A percentile compares a stretch with the other conserved stretches of the same genome.
These are phyloP conservation scores for Leucoptera coffeella DNA, from an alignment of 2,888 invertebrate genomes.

Conservation along the genomic window DNA sequence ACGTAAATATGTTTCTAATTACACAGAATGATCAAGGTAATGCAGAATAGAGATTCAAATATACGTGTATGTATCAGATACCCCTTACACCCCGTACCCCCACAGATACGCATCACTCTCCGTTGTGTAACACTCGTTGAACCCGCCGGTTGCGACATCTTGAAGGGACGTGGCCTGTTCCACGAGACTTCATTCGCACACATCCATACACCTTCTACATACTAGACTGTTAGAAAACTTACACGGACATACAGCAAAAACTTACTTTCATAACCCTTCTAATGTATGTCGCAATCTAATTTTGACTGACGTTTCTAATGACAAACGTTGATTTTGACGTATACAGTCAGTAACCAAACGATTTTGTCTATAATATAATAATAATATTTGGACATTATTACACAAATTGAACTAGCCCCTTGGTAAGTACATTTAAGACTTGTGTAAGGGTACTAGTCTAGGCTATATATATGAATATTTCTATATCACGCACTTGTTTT, in stretches of 20 bases:
- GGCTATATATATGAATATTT: too few species aligned
- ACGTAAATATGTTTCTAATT: too few species aligned
- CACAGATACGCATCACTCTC: conserved; percentile 76
- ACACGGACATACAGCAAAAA: conserved; percentile 99
- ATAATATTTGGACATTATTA: too few species aligned
- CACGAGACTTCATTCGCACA: conserved; percentile 85
- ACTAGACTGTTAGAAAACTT: conserved; percentile 98
- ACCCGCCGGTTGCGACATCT: conserved; percentile 84
- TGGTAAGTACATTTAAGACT: too few species aligned
- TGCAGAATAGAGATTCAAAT: too few species aligned
- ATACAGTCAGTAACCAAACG: not conserved
- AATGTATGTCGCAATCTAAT: conserved; percentile 66
- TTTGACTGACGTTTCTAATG: conserved; percentile 87
- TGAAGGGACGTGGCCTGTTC: conserved; percentile 68
- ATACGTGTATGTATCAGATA: too few species aligned
- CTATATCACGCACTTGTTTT: too few species aligned
- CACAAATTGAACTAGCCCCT: too few species aligned
- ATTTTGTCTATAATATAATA: too few species aligned
- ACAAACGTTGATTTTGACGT: conserved; percentile 98
- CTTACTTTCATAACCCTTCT: conserved; percentile 83
- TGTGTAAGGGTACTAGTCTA: too few species aligned
- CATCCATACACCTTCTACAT: too few species aligned
- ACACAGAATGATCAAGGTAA: too few species aligned
- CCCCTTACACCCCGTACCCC: not conserved
- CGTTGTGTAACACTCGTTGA: conserved; percentile 97